phyloP scores from a whole-genome alignment of 1,140 invertebrate genomes.

The Yoshiicerus persimilis region DNA sequence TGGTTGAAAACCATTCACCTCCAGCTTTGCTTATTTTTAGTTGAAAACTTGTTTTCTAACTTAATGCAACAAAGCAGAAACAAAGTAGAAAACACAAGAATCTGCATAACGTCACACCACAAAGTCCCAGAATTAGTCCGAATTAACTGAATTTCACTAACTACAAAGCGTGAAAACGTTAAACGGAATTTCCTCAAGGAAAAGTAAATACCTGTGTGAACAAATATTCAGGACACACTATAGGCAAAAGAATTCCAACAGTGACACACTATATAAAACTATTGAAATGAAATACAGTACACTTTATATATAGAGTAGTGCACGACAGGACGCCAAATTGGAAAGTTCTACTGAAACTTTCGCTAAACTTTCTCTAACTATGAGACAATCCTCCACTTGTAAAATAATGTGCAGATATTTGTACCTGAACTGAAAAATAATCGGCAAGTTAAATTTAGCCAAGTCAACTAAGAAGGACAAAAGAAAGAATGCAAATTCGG shows the following conservation, averaged over 20 bases:
- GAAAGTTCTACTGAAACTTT: constrained; percentile 1
- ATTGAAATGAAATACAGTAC: too few species aligned
- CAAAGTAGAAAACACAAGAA: neutral
- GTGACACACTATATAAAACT: too few species aligned
- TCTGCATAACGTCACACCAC: neutral
- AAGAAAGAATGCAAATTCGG: neutral
- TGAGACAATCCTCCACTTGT: neutral
- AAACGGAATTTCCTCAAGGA: neutral
- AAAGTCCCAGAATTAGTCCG: neutral
- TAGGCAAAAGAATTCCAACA: neutral
- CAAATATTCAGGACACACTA: neutral
- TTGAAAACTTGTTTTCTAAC: neutral
- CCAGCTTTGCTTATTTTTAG: neutral
- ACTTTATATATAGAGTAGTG: neutral
- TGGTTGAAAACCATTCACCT: too few species aligned
- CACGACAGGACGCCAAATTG: neutral
- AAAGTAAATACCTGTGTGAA: neutral
- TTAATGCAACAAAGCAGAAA: neutral
- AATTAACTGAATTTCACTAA: neutral
- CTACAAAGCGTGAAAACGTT: neutral
- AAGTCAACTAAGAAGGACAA: neutral
- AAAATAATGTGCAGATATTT: neutral
- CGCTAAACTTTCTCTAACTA: neutral
- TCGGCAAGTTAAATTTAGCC: neutral
- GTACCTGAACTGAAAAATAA: neutral